These are phyloP conservation scores for Neuroscelio doddi DNA, from an alignment of 2,888 invertebrate genomes.

Conservation along the genomic window DNA sequence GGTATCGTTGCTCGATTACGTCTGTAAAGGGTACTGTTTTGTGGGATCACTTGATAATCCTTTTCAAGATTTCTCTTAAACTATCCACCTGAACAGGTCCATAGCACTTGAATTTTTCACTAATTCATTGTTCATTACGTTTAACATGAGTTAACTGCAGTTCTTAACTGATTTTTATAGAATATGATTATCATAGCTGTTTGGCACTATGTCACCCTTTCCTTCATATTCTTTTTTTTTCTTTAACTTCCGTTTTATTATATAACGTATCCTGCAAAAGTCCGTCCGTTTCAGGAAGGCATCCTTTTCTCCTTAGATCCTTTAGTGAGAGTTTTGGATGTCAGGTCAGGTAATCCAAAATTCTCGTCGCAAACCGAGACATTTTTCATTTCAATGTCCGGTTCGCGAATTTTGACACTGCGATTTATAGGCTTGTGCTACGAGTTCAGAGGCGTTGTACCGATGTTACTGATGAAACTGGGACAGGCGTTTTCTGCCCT, in stretches of 20 bases:
- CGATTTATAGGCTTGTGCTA: constrained; percentile 62
- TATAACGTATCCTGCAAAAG: constrained; percentile 38
- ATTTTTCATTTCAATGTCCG: constrained; percentile 65
- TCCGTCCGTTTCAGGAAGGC: constrained; percentile 30
- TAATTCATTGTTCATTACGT: constrained; percentile 4
- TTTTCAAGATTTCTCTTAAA: too few species aligned
- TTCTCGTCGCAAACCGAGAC: constrained; percentile 54
- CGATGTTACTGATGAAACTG: constrained; percentile 69
- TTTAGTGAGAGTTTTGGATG: constrained; percentile 32
- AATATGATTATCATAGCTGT: constrained; percentile 43
- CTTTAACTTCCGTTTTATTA: constrained; percentile 25
- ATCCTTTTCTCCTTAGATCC: constrained; percentile 30
- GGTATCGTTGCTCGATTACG: constrained; percentile 38
- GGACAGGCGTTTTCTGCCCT: constrained; percentile 66
- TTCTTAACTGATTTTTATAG: constrained; percentile 11
- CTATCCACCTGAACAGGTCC: too few species aligned
- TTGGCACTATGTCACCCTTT: constrained; percentile 29
- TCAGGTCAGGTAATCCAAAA: constrained; percentile 31
- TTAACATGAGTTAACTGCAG: too few species aligned
- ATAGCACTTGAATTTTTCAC: constrained; percentile 12
- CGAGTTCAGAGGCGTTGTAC: constrained; percentile 66
- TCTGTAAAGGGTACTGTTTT: constrained; percentile 4
- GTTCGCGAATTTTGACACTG: constrained; percentile 52
- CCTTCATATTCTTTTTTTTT: constrained; percentile 17
- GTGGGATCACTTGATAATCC: neutral